Conservation (phyloP, 2,888 invertebrate genomes). For the Ormyrus thymus region DNA sequence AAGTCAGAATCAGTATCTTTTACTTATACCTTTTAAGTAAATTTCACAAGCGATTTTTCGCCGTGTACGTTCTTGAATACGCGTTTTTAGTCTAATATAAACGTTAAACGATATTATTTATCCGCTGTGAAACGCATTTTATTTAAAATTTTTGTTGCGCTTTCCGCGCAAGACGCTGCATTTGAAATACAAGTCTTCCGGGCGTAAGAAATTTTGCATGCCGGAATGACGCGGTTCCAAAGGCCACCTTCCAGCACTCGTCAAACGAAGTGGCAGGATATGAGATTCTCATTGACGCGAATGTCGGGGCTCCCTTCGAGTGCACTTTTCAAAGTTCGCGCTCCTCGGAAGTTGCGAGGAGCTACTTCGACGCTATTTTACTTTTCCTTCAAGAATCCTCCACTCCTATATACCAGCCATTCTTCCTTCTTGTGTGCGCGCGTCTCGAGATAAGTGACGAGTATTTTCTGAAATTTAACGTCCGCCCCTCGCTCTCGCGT, state of each 20-base stretch:
- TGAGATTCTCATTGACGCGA: constrained; percentile 51
- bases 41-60: too few species aligned
- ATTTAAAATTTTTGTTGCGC: too few species aligned
- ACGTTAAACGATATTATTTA: too few species aligned
- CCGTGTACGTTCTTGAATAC: too few species aligned
- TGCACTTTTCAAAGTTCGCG: constrained; percentile 39
- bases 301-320: constrained; percentile 9
- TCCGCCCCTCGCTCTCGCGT: too few species aligned
- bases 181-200: background rate
- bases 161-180: background rate
- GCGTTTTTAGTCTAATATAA: too few species aligned
- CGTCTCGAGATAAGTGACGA: constrained; percentile 31
- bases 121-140: too few species aligned
- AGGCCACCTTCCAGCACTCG: background rate
- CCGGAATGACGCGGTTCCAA: background rate
- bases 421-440: constrained; percentile 15
- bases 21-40: too few species aligned
- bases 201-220: background rate
- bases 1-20: too few species aligned
- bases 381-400: constrained; percentile 32
- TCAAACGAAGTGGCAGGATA: constrained; percentile 48
- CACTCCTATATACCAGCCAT: background rate
- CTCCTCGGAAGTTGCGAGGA: constrained; percentile 28
- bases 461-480: constrained; percentile 39
- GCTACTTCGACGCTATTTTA: constrained; percentile 28